Evolutionary conservation across 2,888 invertebrate species (phyloP).

Genomic region (Cryptops parisi): DNA sequence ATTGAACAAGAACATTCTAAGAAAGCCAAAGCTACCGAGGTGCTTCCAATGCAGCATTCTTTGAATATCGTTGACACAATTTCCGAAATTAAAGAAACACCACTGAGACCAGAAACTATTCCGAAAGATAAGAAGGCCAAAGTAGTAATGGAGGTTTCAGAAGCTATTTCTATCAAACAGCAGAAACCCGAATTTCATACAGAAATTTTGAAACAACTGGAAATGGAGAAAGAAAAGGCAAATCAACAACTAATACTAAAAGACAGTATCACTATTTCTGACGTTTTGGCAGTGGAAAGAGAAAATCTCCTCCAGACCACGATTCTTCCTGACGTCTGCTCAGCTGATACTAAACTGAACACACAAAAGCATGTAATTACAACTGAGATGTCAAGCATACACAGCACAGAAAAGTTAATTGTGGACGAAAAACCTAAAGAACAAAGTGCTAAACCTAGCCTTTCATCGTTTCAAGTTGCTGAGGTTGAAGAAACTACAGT

Average conservation of each 20-base stretch:
- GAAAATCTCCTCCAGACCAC: constrained; percentile 9
- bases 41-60: too few relatives aligned
- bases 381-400: constrained; percentile 10
- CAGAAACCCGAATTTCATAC: too few relatives aligned
- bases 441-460: neutral
- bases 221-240: too few relatives aligned
- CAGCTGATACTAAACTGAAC: constrained; percentile 2
- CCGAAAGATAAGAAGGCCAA: too few relatives aligned
- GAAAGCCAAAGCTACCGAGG: too few relatives aligned
- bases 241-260: too few relatives aligned
- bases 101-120: too few relatives aligned
- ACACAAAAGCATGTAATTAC: constrained; percentile 3
- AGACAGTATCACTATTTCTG: constrained; percentile 8
- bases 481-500: constrained; percentile 4
- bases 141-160: too few relatives aligned
- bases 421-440: neutral
- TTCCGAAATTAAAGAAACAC: too few relatives aligned
- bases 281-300: constrained; percentile 5
- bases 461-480: neutral
- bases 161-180: too few relatives aligned
- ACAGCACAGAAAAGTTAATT: constrained; percentile 2
- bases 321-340: constrained; percentile 4
- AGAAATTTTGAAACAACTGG: too few relatives aligned
- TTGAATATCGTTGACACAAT: too few relatives aligned
- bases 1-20: neutral